Evolutionary conservation across 2,113 vertebrate genomes (phyloP).

Genomic region (Sciurus niger): DNA sequence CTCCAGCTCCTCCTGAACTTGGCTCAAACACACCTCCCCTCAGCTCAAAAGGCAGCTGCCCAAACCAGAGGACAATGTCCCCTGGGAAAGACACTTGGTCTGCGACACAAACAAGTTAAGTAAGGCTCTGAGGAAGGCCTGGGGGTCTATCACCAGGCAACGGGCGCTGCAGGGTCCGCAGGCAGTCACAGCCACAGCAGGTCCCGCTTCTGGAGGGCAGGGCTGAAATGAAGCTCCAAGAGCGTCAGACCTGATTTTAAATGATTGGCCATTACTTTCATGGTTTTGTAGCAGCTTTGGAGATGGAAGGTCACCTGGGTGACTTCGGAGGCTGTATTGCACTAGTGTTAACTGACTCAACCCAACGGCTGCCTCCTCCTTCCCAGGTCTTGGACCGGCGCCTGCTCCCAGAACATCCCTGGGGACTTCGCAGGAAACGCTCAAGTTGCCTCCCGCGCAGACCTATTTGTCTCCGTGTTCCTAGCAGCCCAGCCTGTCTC

Average conservation of each 20-base stretch:
- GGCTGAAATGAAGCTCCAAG: slow-evolving; percentile 72
- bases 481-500: background rate
- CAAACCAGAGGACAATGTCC: slow-evolving; percentile 67
- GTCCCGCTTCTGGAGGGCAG: slow-evolving; percentile 67
- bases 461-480: background rate
- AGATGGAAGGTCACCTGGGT: slow-evolving; percentile 48
- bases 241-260: slow-evolving; percentile 75
- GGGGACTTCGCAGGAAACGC: background rate
- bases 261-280: slow-evolving; percentile 78
- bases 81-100: slow-evolving; percentile 44
- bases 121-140: slow-evolving; percentile 52
- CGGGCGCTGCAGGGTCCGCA: background rate
- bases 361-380: background rate
- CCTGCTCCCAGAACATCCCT: background rate
- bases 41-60: background rate
- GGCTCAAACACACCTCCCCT: background rate
- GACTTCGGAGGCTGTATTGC: slow-evolving; percentile 66
- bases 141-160: slow-evolving; percentile 43
- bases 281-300: slow-evolving; percentile 73
- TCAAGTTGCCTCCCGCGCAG: fast-evolving
- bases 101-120: background rate
- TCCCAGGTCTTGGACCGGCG: background rate
- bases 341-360: slow-evolving; percentile 52
- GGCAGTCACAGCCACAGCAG: background rate
- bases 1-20: no score